phyloP scores from a whole-genome alignment of 1,140 invertebrate genomes.

The Camponotus vicinus region DNA sequence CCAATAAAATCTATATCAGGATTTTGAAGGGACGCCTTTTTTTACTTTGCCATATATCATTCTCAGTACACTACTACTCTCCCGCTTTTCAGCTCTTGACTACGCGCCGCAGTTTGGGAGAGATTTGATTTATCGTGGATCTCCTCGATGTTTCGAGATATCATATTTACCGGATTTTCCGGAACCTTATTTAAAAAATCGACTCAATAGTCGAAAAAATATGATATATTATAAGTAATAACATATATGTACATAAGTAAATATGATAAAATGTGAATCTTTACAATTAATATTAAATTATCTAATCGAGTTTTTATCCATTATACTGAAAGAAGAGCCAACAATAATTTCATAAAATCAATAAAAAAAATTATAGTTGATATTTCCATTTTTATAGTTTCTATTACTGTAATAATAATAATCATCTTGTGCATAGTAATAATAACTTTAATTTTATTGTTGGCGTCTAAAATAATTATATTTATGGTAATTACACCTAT shows the following conservation, averaged over 20 bases:
- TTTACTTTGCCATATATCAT: slow-evolving; percentile 76
- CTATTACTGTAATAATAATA: no score
- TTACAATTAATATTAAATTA: neutral
- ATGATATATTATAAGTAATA: neutral
- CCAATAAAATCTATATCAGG: slow-evolving; percentile 82
- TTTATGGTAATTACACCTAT: no score
- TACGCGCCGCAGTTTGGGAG: slow-evolving; percentile 35
- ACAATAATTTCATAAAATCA: no score
- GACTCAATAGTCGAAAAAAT: neutral
- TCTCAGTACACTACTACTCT: slow-evolving; percentile 20
- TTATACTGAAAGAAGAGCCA: neutral
- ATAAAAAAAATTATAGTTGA: no score
- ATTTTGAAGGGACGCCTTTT: slow-evolving; percentile 51
- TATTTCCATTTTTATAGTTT: no score
- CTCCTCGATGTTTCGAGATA: slow-evolving; percentile 18
- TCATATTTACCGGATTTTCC: slow-evolving; percentile 23
- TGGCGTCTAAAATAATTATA: no score
- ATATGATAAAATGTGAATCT: no score
- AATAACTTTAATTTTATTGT: no score
- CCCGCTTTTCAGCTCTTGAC: slow-evolving; percentile 60
- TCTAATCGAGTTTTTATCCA: neutral
- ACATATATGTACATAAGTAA: neutral
- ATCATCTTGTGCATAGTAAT: no score
- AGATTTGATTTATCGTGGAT: slow-evolving; percentile 56
- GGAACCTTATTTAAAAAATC: slow-evolving; percentile 2